Evolutionary conservation across 1,140 invertebrate genomes (phyloP).

Genomic region (Calycopis cecrops): DNA sequence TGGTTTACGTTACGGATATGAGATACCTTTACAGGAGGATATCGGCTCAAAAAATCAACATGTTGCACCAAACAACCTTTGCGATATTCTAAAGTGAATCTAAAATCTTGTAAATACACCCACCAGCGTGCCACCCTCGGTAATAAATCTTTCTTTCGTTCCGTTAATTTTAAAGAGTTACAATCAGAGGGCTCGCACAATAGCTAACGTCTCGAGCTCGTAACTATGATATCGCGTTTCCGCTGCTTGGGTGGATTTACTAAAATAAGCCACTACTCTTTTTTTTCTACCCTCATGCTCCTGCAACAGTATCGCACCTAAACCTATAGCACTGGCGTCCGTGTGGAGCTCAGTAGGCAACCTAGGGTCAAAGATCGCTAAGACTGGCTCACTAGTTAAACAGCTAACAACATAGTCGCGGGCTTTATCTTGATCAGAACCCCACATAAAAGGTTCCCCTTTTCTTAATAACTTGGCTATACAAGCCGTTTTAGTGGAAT

Average conservation of each 20-base stretch:
- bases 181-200: conserved; percentile 23
- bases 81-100: conserved; percentile 15
- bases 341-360: conserved; percentile 22
- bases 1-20: no score
- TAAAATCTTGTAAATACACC: conserved; percentile 20
- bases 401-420: conserved; percentile 13
- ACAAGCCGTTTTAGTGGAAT: conserved; percentile 18
- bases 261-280: conserved; percentile 19
- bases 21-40: conserved; percentile 3
- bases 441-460: conserved; percentile 14
- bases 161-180: conserved; percentile 20
- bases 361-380: conserved; percentile 20
- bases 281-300: conserved; percentile 8
- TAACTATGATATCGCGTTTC: conserved; percentile 14
- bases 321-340: conserved; percentile 22
- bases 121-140: conserved; percentile 21
- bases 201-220: conserved; percentile 21
- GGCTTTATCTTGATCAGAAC: conserved; percentile 12
- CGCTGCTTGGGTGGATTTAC: background rate
- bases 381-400: conserved; percentile 18
- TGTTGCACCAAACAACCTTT: conserved; percentile 17
- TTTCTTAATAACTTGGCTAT: conserved; percentile 16
- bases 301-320: conserved; percentile 19
- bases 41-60: conserved; percentile 18
- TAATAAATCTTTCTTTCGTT: conserved; percentile 20